Base-by-base conservation (phyloP, 2,888 invertebrate genomes). In the Cheilosia impressa region DNA sequence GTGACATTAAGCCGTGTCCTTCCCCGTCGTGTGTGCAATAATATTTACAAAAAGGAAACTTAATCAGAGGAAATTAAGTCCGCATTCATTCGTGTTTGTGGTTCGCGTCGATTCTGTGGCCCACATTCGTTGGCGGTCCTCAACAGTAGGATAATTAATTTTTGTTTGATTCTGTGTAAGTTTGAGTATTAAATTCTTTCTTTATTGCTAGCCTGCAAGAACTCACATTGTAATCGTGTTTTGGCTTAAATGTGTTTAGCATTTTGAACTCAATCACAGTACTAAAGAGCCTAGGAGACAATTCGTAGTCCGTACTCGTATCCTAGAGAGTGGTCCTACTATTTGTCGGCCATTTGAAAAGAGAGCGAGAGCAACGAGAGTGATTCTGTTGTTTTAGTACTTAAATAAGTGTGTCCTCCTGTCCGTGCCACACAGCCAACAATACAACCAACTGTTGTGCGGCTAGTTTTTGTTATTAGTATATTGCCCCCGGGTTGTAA, bases 401-500 rank as follows among this genome's bases (percentile, higher is more conserved):
- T 80, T 84, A 75, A 84, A 84, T 84, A 80, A 80, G 65, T 84
- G 75, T 80, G 85, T 81, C 66, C 71, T 58, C 9, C 38, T 38
- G 38, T 13, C 38, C 13, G 38, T 53, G 6, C 57, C 71, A 60
- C 50, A 66, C n/a, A 62, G 53, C 76, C 60, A 72, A 81, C 85
- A 81, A 72, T 63, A 85, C 80, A 85, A 85, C 85, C 85, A 85
- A 85, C 85, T 85, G 85, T 85, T 85, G 85, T 77, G 75, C 81
- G 85, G 81, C 85, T 81, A 85, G 76, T 81, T 85, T 72, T 81
- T 84, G 63, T 80, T 84, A 66, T 84, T 75, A 45, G 78, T 73
- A 68, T 83, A 52, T 78, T 83, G 73, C 79, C 63, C 80, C 66
- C 75, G 62, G 27, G 80, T 60, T 71, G 34, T 76, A 66, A 80